A percentile compares a stretch with the other conserved stretches of the same genome.
phyloP scores from a whole-genome alignment of 2,113 vertebrate genomes.

The Pavo muticus region DNA sequence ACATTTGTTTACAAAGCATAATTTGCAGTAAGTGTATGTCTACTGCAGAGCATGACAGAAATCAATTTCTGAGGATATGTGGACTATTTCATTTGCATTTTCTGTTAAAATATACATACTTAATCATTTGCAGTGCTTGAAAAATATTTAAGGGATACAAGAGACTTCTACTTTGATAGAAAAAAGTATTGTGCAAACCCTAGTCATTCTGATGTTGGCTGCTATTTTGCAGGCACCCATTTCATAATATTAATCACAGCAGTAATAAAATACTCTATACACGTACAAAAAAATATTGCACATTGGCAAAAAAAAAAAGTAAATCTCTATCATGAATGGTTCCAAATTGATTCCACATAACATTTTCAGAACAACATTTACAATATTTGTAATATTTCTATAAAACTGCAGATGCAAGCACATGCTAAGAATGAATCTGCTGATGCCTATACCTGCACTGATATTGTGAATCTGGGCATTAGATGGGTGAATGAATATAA shows the following conservation, averaged over 20 bases:
- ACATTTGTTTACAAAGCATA: constrained; percentile 14
- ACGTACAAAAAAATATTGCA: constrained; percentile 42
- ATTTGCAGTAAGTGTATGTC: constrained; percentile 8
- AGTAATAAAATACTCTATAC: constrained; percentile 24
- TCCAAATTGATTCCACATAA: constrained; percentile 47
- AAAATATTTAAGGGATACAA: background rate
- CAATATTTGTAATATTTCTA: background rate
- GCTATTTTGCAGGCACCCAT: background rate
- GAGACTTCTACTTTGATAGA: background rate
- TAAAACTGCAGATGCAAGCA: background rate
- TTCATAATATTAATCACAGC: constrained; percentile 33
- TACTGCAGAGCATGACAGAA: background rate
- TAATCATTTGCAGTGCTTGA: background rate
- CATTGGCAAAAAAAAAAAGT: background rate
- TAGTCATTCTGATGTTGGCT: constrained; percentile 14
- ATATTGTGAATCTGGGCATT: background rate
- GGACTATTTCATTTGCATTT: constrained; percentile 17
- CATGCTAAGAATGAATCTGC: background rate
- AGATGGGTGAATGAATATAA: background rate
- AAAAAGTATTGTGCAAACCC: background rate
- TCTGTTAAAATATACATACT: background rate
- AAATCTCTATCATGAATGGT: background rate
- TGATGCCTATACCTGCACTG: background rate
- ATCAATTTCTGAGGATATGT: background rate
- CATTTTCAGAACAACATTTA: constrained; percentile 33